Evolutionary conservation across 2,888 invertebrate genomes (phyloP).

Genomic region (Formica aserva): DNA sequence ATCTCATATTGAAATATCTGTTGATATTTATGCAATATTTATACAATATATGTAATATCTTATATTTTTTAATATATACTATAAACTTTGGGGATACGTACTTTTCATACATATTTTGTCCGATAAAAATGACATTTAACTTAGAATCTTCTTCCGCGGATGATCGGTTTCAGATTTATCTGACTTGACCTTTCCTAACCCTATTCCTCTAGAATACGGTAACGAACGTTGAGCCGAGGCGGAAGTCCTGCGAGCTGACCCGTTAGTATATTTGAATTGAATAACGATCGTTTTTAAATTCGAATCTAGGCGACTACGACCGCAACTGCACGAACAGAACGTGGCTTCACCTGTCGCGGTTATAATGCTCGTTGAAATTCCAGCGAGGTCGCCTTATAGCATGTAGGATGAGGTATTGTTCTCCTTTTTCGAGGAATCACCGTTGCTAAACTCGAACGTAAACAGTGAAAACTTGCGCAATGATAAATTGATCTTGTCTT

Average conservation of each 20-base stretch:
- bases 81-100: background rate
- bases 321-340: constrained; percentile 21
- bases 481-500: background rate
- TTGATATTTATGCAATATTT: background rate
- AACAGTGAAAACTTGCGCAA: constrained; percentile 1
- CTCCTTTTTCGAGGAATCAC: constrained; percentile 41
- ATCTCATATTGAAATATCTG: background rate
- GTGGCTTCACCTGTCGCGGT: constrained; percentile 71
- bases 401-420: constrained; percentile 66
- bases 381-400: constrained; percentile 60
- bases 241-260: constrained; percentile 73
- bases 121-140: constrained; percentile 58
- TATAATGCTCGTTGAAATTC: constrained; percentile 70
- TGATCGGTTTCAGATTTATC: constrained; percentile 60
- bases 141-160: constrained; percentile 57
- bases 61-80: background rate
- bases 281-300: constrained; percentile 77
- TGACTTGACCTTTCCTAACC: constrained; percentile 76
- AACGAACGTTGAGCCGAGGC: constrained; percentile 69
- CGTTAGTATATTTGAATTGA: constrained; percentile 77
- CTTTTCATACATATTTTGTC: constrained; percentile 18
- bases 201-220: constrained; percentile 70
- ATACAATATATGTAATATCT: background rate
- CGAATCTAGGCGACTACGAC: constrained; percentile 72
- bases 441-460: background rate